Evolutionary conservation across 2,888 invertebrate species (phyloP), one percentile per base, ranked within the genome.

Genomic region (Lasioglossum marginatum): DNA sequence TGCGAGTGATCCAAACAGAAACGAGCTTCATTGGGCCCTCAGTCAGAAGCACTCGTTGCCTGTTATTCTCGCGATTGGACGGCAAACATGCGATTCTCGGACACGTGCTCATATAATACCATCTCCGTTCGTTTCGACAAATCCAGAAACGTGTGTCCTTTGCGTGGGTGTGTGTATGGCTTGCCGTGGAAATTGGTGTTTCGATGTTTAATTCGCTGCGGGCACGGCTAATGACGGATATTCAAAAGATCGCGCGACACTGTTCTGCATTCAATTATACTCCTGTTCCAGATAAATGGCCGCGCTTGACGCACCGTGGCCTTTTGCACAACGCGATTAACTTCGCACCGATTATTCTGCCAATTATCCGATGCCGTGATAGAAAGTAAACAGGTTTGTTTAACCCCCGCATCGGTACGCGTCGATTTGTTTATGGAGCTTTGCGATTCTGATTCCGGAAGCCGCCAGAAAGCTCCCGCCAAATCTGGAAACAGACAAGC

Each of bases 221-320:
- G 75, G 70, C 48, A 10, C 78, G 43, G 75, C 77, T 87, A 83
- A 81, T 88, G 79, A 87, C 48, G 83, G 83, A 89, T 85, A 89
- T 89, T 88, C 89, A 89, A 77, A 79, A 73, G 84, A 81, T 78
- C 81, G 48, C 63, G 78, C 40, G 74, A 79, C 68, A 63, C 77
- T 80, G 89, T 82, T 82, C 70, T 66, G 78, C 82, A 37, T 85
- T 85, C 81, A 85, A 82, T 88, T 82, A 86, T 79, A 78, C 34
- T 76, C 79, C 70, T 19, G 23, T 60, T 72, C 31, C 68, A 37
- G 34, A 68, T 37, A 68, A 68, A 34, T 34, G 66, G 34, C 66
- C 19, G 34, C 34, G 66, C 66, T 31, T 31, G 66, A 31, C 66
- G 6, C 19, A 31, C 66, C 66, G 34, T 12, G 34, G 34, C 34